These are phyloP conservation scores for Mastomys natalensis DNA, from an alignment of 2,113 vertebrate genomes.

Conservation along the genomic window DNA sequence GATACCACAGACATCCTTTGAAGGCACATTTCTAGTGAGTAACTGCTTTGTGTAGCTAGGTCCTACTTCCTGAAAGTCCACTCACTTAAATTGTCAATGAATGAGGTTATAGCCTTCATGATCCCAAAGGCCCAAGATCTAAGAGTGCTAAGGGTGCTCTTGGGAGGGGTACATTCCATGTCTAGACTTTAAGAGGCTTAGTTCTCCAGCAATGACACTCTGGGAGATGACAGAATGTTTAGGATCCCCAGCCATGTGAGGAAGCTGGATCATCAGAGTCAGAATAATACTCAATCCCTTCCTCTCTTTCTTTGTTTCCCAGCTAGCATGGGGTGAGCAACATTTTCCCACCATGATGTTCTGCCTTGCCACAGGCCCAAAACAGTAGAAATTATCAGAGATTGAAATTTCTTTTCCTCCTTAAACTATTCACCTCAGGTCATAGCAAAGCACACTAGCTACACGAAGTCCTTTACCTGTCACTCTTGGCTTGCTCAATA, in stretches of 20 bases:
- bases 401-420: not conserved
- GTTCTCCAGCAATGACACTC: not conserved
- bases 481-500: not conserved
- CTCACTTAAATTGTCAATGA: not conserved
- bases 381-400: not conserved
- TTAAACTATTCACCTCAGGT: not conserved
- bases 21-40: not conserved
- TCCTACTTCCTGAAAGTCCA: not conserved
- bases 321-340: not conserved
- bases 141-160: not conserved
- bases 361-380: not conserved
- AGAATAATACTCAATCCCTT: not conserved
- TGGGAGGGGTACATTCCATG: too few species aligned
- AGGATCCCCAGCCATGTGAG: not conserved
- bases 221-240: not conserved
- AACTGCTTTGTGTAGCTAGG: not conserved
- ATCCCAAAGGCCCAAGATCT: not conserved
- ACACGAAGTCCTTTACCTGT: not conserved
- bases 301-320: not conserved
- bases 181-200: not conserved
- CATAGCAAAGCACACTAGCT: not conserved
- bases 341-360: too few species aligned
- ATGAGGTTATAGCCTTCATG: not conserved
- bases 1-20: not conserved
- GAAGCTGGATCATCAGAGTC: not conserved